Evolutionary conservation across 2,113 vertebrate genomes (phyloP).

Genomic region (Cariama cristata): DNA sequence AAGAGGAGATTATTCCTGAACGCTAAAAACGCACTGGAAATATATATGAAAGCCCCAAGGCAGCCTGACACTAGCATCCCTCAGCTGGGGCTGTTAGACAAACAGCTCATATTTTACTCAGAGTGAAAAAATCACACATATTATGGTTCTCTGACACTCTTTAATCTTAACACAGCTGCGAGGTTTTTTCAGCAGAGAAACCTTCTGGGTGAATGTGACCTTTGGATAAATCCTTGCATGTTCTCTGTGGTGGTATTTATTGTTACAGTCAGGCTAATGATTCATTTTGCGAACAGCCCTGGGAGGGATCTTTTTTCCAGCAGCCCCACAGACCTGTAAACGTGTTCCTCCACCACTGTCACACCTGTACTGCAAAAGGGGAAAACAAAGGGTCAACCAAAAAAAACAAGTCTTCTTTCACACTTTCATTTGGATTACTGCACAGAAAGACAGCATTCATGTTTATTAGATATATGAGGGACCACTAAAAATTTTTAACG

Average conservation of each 20-base stretch:
- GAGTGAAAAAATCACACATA: slow-evolving; percentile 30
- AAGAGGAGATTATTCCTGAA: slow-evolving; percentile 22
- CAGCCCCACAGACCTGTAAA: neutral
- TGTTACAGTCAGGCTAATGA: slow-evolving; percentile 4
- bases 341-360: neutral
- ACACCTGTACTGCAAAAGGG: neutral
- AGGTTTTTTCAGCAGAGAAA: slow-evolving; percentile 14
- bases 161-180: slow-evolving; percentile 42
- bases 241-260: slow-evolving; percentile 1
- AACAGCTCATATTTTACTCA: slow-evolving; percentile 59
- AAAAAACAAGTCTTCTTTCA: neutral
- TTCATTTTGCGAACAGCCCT: slow-evolving; percentile 4
- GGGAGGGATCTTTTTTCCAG: neutral
- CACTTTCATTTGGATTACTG: neutral
- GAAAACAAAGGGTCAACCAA: neutral
- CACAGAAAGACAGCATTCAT: neutral
- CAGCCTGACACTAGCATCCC: slow-evolving; percentile 19
- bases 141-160: slow-evolving; percentile 31
- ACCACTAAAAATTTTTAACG: neutral
- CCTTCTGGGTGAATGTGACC: slow-evolving; percentile 1
- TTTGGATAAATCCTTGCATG: slow-evolving; percentile 13
- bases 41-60: slow-evolving; percentile 20
- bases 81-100: slow-evolving; percentile 44
- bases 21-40: slow-evolving; percentile 19
- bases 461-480: neutral